Evolutionary conservation across 1,140 invertebrate genomes (phyloP).

Genomic region (Drosophila ananassae): DNA sequence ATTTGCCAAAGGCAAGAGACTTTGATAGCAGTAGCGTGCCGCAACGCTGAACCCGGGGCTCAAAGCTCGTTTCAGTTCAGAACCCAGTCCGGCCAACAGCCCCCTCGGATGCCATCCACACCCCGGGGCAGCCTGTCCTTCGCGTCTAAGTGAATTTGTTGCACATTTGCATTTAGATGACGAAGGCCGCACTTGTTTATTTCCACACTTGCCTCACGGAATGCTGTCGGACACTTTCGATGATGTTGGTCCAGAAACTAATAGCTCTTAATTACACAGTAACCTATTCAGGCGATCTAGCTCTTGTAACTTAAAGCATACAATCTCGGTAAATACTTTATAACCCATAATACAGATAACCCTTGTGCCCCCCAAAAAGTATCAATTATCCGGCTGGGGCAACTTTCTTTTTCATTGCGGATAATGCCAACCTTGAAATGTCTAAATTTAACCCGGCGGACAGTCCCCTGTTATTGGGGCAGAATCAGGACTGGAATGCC

Average conservation of each 20-base stretch:
- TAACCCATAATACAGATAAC: neutral
- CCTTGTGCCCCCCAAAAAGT: neutral
- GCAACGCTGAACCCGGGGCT: constrained; percentile 51
- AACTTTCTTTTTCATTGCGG: constrained; percentile 50
- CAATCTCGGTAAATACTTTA: neutral
- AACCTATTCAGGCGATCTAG: neutral
- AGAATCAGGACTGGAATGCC: constrained; percentile 13
- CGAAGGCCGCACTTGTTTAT: constrained; percentile 69
- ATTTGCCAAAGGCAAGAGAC: constrained; percentile 79
- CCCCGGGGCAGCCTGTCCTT: constrained; percentile 25
- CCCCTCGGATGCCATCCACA: neutral
- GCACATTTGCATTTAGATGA: constrained; percentile 76
- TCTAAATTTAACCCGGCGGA: constrained; percentile 41
- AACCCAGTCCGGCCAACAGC: constrained; percentile 6
- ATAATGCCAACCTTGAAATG: constrained; percentile 60
- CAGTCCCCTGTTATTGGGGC: constrained; percentile 16
- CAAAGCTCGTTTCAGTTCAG: constrained; percentile 24
- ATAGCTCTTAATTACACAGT: neutral
- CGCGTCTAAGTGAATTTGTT: constrained; percentile 67
- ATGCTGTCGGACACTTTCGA: constrained; percentile 23
- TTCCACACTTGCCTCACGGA: constrained; percentile 43
- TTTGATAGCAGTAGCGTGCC: constrained; percentile 79
- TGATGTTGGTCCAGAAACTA: constrained; percentile 10
- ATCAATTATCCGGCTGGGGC: constrained; percentile 14
- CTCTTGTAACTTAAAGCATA: neutral